phyloP scores from a whole-genome alignment of 92 coral and sea anemone species.

The Micromussa lordhowensis region DNA sequence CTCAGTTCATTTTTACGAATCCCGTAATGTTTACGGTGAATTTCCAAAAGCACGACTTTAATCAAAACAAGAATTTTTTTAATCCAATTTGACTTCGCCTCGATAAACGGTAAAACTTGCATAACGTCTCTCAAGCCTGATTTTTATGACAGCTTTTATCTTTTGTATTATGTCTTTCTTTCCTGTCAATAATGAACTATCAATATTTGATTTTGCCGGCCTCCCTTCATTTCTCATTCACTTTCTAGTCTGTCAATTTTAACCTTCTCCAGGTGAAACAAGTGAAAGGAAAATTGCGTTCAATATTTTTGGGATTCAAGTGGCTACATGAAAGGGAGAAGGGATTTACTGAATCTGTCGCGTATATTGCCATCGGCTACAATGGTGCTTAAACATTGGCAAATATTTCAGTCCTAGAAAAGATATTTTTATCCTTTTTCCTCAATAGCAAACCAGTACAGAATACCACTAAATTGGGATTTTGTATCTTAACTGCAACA shows the following conservation, averaged over 20 bases:
- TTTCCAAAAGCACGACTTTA: background rate
- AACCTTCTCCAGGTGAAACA: background rate
- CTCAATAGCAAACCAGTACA: background rate
- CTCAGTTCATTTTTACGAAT: background rate
- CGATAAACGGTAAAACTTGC: background rate
- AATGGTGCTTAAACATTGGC: background rate
- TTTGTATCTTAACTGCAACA: background rate
- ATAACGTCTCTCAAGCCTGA: background rate
- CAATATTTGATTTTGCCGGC: constrained; percentile 5
- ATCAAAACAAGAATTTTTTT: background rate
- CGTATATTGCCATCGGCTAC: background rate
- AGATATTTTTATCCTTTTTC: background rate
- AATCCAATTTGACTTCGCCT: background rate
- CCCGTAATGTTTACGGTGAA: background rate
- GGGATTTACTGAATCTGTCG: background rate
- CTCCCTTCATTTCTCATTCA: background rate
- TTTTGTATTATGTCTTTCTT: background rate
- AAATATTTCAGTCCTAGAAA: background rate
- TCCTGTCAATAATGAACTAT: constrained; percentile 5
- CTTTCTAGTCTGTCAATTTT: background rate
- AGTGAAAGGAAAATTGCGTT: background rate
- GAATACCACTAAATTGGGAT: background rate
- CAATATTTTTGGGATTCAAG: background rate
- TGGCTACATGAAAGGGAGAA: no score
- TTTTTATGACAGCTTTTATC: background rate